Conservation (phyloP, 2,888 invertebrate species). For the Petrolisthes cinctipes region DNA sequence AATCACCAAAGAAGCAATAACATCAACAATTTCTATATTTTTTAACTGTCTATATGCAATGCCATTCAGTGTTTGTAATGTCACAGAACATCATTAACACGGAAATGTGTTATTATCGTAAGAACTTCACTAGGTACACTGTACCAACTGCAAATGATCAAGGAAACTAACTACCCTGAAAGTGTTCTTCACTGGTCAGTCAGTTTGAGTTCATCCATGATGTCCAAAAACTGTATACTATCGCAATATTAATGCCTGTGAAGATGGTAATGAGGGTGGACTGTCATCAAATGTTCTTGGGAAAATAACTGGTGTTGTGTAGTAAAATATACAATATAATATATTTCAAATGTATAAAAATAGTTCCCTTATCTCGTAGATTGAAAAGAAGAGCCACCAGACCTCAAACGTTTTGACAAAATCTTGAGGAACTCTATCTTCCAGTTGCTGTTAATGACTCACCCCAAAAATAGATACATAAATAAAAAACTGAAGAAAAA, state of each 20-base stretch:
- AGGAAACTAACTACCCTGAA: too few relatives aligned
- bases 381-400: too few relatives aligned
- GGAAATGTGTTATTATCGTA: neutral
- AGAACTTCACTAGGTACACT: too few relatives aligned
- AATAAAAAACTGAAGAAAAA: too few relatives aligned
- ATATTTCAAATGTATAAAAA: constrained; percentile 14
- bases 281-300: constrained; percentile 42
- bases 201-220: neutral
- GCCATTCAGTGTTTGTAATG: neutral
- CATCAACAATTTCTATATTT: neutral
- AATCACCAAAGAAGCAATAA: neutral
- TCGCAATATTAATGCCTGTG: constrained; percentile 23
- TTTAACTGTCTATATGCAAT: neutral
- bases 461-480: too few relatives aligned
- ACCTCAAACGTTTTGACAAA: too few relatives aligned
- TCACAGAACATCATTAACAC: neutral
- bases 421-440: too few relatives aligned
- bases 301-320: constrained; percentile 45
- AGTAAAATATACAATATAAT: constrained; percentile 25
- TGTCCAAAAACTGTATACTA: neutral
- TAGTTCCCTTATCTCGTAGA: too few relatives aligned
- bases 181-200: neutral
- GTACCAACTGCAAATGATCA: too few relatives aligned
- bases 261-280: constrained; percentile 44
- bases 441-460: too few relatives aligned